Percentiles rank a stretch among this genome's conserved stretches.
phyloP scores from a whole-genome alignment of 2,113 vertebrate species.

The Phoxinus phoxinus region DNA sequence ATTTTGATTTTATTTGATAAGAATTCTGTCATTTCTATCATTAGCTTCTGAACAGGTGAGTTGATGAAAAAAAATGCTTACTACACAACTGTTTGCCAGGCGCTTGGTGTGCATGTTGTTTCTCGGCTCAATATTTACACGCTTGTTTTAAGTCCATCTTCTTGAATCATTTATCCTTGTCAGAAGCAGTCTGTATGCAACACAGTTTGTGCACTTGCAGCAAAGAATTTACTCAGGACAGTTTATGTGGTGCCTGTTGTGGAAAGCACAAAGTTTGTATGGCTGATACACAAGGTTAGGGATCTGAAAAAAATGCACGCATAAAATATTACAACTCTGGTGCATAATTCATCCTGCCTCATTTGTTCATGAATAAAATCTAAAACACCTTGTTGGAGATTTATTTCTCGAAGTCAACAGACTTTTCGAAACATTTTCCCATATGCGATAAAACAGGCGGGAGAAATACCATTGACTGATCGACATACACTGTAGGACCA shows the following conservation, averaged over 20 bases:
- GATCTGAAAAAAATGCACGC: background rate
- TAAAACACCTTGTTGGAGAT: background rate
- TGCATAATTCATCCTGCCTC: background rate
- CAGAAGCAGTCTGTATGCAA: conserved; percentile 26
- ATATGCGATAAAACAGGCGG: background rate
- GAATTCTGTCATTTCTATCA: background rate
- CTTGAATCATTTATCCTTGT: conserved; percentile 33
- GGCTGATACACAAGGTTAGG: conserved; percentile 4
- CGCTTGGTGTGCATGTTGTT: background rate
- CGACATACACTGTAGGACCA: background rate
- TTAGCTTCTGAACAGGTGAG: background rate
- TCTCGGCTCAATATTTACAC: background rate
- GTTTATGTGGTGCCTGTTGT: background rate
- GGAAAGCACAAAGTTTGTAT: background rate
- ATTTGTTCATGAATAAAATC: background rate
- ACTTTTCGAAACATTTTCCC: background rate
- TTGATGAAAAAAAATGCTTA: conserved; percentile 7
- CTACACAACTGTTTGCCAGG: background rate
- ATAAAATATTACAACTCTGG: background rate
- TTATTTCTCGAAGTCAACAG: background rate
- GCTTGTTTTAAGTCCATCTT: conserved; percentile 9
- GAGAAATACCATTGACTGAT: background rate
- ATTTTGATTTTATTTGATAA: background rate
- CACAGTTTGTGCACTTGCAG: background rate
- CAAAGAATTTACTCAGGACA: background rate